Evolutionary conservation across 1,140 invertebrate species (phyloP), one percentile per base, ranked within the genome.

Genomic region (Ceratosolen solmsi): DNA sequence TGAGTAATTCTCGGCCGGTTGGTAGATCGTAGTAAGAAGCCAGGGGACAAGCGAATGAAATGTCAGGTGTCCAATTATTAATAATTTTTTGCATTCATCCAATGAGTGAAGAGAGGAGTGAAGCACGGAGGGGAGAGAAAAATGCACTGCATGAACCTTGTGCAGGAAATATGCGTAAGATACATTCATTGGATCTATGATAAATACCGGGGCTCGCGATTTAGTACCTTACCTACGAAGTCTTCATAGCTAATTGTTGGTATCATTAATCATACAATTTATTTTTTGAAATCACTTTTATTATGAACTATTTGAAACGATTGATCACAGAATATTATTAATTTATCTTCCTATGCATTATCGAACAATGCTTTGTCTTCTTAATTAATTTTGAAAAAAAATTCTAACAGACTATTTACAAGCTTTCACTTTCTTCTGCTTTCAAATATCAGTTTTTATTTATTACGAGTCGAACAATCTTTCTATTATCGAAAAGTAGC

Each of bases 1-100:
- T 73, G 79, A 73, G 54, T 73, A 73, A 63, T 73, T 38, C 70
- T 73, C 56, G 51, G 49, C 25, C 54, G 15, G 56, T 25, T 11
- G n/a, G n/a, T n/a, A n/a, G 41, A 20, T 7, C 27, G 76, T 15
- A 33, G 51, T 38, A 46, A 38, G 41, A 54, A 58, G 65, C 3
- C 60, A n/a, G 13, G 36, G 65, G 68, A 73, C 75, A 41, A 33
- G 33, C 54, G 74, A 82, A 63, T 79, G 56, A 68, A 73, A 71
- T 72, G 74, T 77, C 74, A 79, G 41, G 81, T 51, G 74, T 56
- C 46, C 75, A 79, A 78, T 82, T 82, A 82, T 82, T 73, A 74
- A 79, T 70, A 54, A 82, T 36, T 76, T 76, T 82, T 76, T 70
- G 58, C 71, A 38, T 49, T n/a, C 15, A 68, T 20, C 9, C 36